Conservation (phyloP, 1,140 invertebrate genomes). For the Cardiocondyla obscurior region DNA sequence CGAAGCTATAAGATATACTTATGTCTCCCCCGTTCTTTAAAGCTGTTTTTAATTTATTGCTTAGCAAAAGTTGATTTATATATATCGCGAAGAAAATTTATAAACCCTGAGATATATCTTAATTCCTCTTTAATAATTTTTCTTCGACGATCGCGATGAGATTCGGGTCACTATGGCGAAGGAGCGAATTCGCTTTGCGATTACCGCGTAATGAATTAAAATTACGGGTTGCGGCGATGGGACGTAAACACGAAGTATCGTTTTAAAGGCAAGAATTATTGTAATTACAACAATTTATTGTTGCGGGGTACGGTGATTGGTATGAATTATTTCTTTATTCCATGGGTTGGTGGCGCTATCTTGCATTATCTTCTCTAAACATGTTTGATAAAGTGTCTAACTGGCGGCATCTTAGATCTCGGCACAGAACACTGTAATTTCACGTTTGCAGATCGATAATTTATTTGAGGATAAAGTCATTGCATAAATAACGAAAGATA, state of each 20-base stretch:
- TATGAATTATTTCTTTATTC: neutral
- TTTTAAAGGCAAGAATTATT: conserved; percentile 76
- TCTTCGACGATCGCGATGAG: conserved; percentile 35
- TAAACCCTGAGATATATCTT: neutral
- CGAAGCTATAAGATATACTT: conserved; percentile 37
- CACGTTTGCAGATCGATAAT: neutral
- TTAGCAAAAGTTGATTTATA: neutral
- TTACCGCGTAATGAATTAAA: conserved; percentile 76
- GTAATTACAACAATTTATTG: conserved; percentile 81
- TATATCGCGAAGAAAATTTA: neutral
- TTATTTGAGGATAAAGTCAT: neutral
- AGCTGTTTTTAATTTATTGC: neutral
- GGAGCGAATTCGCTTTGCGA: conserved; percentile 57
- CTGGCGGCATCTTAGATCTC: conserved; percentile 44
- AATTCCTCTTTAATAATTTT: conserved; percentile 24
- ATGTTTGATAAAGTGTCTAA: neutral
- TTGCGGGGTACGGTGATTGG: conserved; percentile 40
- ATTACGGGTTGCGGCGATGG: conserved; percentile 65
- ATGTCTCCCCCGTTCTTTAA: neutral
- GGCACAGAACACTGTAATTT: neutral
- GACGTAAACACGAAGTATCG: conserved; percentile 74
- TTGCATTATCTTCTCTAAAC: neutral
- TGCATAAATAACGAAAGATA: neutral
- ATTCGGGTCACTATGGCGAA: conserved; percentile 69
- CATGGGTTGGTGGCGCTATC: conserved; percentile 54